Conservation (phyloP, 2,797 vertebrate species). For the Argya squamiceps region DNA sequence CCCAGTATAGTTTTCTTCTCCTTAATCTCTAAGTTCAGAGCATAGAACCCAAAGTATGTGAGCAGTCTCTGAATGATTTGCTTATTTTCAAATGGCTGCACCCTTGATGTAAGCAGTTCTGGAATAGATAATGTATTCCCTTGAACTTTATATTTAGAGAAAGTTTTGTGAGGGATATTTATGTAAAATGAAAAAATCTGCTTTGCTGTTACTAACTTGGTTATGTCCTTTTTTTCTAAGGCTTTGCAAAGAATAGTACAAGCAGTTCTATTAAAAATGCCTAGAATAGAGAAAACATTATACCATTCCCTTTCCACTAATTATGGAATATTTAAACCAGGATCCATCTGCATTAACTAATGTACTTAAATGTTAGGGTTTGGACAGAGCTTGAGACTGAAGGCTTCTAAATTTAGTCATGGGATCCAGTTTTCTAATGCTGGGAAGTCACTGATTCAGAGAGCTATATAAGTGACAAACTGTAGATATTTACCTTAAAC, state of each 20-base stretch:
- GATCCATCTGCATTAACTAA: not conserved
- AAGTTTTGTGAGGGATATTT: not conserved
- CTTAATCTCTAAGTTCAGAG: not conserved
- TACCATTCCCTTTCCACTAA: not conserved
- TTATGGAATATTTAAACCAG: not conserved
- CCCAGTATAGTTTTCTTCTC: not conserved
- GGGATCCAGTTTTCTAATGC: not conserved
- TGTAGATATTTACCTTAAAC: not conserved
- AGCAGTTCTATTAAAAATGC: not conserved
- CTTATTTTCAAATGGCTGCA: not conserved
- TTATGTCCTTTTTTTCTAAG: not conserved
- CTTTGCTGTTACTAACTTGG: not conserved
- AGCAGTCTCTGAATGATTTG: not conserved
- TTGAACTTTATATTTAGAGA: not conserved
- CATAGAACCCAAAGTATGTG: not conserved
- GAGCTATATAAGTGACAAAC: not conserved
- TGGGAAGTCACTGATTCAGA: not conserved
- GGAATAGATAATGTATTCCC: not conserved
- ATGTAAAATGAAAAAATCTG: not conserved
- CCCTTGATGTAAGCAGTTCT: not conserved
- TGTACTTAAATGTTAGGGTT: not conserved
- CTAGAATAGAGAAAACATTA: not conserved
- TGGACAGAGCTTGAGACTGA: not conserved
- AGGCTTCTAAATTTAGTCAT: not conserved
- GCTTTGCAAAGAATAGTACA: not conserved